A percentile compares a stretch with the other conserved stretches of the same genome.
These are phyloP conservation scores for Sturmia bella DNA, from an alignment of 2,888 invertebrate genomes.

Conservation along the genomic window DNA sequence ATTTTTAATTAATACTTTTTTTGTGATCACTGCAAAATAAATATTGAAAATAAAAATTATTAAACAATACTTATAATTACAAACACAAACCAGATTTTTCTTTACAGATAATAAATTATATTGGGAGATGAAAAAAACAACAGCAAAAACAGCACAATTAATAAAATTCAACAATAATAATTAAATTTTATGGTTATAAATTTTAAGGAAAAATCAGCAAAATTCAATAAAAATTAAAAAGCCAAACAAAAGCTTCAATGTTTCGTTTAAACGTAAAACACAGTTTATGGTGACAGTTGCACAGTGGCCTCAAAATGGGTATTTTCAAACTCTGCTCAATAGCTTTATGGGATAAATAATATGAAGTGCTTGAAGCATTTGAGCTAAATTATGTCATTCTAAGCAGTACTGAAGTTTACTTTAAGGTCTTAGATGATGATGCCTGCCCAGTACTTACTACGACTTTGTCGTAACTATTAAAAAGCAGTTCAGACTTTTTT, in stretches of 20 bases:
- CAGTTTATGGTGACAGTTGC: constrained; percentile 4
- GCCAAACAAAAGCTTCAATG: neutral
- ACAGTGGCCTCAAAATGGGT: neutral
- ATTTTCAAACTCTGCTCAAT: too few relatives aligned
- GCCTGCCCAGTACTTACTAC: too few relatives aligned
- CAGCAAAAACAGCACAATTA: constrained; percentile 33
- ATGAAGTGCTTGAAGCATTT: too few relatives aligned
- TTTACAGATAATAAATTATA: constrained; percentile 39
- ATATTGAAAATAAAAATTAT: constrained; percentile 15
- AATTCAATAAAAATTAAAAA: constrained; percentile 28
- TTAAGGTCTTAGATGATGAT: too few relatives aligned
- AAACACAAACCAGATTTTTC: constrained; percentile 22
- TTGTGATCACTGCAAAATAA: neutral
- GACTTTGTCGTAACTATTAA: too few relatives aligned
- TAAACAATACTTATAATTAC: constrained; percentile 9
- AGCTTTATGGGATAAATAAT: too few relatives aligned
- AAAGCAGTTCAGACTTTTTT: too few relatives aligned
- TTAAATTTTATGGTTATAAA: constrained; percentile 39
- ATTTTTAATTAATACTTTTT: constrained; percentile 49
- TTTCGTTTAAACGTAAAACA: constrained; percentile 19
- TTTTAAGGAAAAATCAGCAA: constrained; percentile 28
- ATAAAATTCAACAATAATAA: constrained; percentile 49
- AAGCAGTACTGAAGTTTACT: too few relatives aligned
- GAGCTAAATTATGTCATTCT: too few relatives aligned
- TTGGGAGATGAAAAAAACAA: constrained; percentile 8